Evolutionary conservation across 2,888 invertebrate genomes (phyloP), one percentile per base, ranked within the genome.

Genomic region (Gastrophysa polygoni): DNA sequence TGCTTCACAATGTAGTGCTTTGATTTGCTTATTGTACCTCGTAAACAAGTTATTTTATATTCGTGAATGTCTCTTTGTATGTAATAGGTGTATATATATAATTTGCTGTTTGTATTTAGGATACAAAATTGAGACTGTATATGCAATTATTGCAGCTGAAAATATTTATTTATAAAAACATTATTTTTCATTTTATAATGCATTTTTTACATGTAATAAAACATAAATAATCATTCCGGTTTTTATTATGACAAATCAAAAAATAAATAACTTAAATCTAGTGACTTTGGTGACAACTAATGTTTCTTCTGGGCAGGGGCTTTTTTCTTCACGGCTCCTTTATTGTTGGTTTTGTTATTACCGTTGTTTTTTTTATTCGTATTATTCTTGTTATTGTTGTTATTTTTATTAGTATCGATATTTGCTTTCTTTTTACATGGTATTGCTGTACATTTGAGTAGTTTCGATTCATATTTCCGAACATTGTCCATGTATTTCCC

Each of bases 41-140:
- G 72, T 73, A 72, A 72, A 69, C 66, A 68, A 57, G 57, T 67
- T 67, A 60, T 66, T 72, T 71, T 71, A 68, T 70, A 63, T 68
- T 71, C 71, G 73, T 76, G 73, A 72, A 74, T 67, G 71, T 74
- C 69, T 72, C 63, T 69, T 71, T 72, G 71, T 71, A 73, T 71
- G 68, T 72, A 63, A 70, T 68, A 72, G 63, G 66, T 69, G 72
- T 73, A 73, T 73, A 74, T 74, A 61, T 57, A 62, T 64, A 68
- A 69, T 71, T 72, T 70, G 62, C 68, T 74, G 64, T 73, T 72
- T 73, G 70, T 75, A 72, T 73, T 73, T 73, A 73, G 71, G 70
- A 74, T 74, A 74, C 73, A 74, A 77, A 78, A 76, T 77, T 77
- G 76, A 79, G 79, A 78, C 78, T 79, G 78, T 79, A 77, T 73